Conservation (phyloP, 2,888 invertebrate species). For the Pristionchus fissidentatus region DNA sequence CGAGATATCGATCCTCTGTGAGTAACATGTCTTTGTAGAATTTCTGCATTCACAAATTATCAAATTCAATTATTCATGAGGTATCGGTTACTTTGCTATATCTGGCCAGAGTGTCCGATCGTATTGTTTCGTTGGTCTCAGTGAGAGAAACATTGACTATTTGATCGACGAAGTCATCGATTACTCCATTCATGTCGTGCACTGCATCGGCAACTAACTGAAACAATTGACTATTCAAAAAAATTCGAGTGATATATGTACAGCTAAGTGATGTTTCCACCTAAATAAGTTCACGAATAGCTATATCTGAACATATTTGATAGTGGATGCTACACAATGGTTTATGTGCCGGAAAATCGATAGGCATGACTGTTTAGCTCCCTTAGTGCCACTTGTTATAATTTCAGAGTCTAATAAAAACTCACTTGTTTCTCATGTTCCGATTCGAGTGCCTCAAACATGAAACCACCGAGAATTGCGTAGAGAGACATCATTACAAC, state of each 20-base stretch:
- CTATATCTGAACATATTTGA: no score
- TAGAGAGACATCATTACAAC: slow-evolving; percentile 58
- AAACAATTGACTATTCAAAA: no score
- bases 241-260: no score
- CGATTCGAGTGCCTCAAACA: slow-evolving; percentile 64
- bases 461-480: slow-evolving; percentile 62
- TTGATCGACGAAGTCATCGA: neutral
- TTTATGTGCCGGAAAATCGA: no score
- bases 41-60: slow-evolving; percentile 47
- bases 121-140: slow-evolving; percentile 8
- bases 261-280: no score
- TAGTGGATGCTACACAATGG: no score
- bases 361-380: no score
- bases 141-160: slow-evolving; percentile 11
- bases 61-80: no score
- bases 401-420: no score
- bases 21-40: slow-evolving; percentile 66
- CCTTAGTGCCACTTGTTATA: no score
- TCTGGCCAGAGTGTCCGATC: neutral
- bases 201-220: slow-evolving; percentile 17
- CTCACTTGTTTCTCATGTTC: slow-evolving; percentile 57
- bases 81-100: no score
- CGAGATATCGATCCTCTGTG: slow-evolving; percentile 64
- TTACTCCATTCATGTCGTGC: slow-evolving; percentile 7
- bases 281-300: no score